Evolutionary conservation across 2,888 invertebrate species (phyloP).

Genomic region (Pandemis cinnamomeana): DNA sequence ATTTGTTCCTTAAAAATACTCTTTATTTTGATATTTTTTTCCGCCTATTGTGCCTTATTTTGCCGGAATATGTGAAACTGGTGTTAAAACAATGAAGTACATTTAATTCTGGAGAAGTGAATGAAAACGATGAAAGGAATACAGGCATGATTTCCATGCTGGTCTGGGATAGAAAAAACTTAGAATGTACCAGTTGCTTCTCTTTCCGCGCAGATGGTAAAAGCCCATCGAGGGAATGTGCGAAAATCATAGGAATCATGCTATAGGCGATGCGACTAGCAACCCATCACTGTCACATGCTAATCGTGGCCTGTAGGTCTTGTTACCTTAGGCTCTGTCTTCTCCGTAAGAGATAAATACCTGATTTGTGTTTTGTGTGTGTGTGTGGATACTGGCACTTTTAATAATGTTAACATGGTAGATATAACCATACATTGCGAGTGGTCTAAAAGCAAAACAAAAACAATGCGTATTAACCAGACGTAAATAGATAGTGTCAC

Average conservation of each 20-base stretch:
- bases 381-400: background rate
- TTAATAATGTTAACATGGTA: background rate
- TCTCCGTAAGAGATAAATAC: too few relatives aligned
- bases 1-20: background rate
- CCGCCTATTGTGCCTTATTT: background rate
- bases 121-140: background rate
- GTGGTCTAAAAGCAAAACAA: conserved; percentile 2
- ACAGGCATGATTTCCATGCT: too few relatives aligned
- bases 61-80: background rate
- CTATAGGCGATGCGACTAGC: too few relatives aligned
- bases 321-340: too few relatives aligned
- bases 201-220: too few relatives aligned
- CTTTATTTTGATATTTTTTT: background rate
- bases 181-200: too few relatives aligned
- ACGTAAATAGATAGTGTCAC: conserved; percentile 30
- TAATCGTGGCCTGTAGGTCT: too few relatives aligned
- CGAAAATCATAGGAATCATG: too few relatives aligned
- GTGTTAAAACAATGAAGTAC: background rate
- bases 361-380: too few relatives aligned
- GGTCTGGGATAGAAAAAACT: too few relatives aligned
- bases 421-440: background rate
- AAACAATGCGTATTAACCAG: conserved; percentile 14
- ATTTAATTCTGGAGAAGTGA: background rate
- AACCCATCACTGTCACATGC: too few relatives aligned
- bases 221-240: too few relatives aligned